Conservation (phyloP, 2,888 invertebrate species). For the Synanthedon myopaeformis region DNA sequence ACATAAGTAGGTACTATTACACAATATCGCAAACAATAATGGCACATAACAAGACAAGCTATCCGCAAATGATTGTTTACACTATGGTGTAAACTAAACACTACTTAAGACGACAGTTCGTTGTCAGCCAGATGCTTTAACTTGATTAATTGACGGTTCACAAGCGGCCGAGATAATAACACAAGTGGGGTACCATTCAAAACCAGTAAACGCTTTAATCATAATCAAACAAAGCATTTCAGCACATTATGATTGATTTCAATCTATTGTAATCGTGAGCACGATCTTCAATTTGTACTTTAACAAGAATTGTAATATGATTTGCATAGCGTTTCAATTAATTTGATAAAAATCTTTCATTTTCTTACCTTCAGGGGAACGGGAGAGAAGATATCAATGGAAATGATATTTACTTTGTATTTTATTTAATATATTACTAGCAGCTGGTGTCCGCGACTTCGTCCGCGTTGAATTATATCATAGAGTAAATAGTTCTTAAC, state of each 20-base stretch:
- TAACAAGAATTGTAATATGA: too few species aligned
- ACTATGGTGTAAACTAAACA: conserved; percentile 53
- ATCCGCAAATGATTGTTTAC: conserved; percentile 56
- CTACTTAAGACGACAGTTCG: conserved; percentile 63
- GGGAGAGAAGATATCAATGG: too few species aligned
- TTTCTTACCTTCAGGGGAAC: too few species aligned
- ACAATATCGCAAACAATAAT: conserved; percentile 43
- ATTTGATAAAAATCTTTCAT: too few species aligned
- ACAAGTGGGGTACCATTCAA: conserved; percentile 35
- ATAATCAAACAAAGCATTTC: conserved; percentile 44
- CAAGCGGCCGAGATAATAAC: conserved; percentile 53
- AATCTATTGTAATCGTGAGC: background rate
- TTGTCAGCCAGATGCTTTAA: conserved; percentile 66
- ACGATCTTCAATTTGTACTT: too few species aligned
- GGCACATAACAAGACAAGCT: conserved; percentile 38
- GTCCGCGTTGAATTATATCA: too few species aligned
- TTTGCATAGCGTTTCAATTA: too few species aligned
- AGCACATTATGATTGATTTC: conserved; percentile 30
- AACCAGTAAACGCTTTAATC: conserved; percentile 44
- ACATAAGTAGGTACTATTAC: background rate
- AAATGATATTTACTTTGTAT: too few species aligned
- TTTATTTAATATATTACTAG: too few species aligned
- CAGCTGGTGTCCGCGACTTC: too few species aligned
- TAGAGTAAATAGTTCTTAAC: too few species aligned
- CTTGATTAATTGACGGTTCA: conserved; percentile 66